These are phyloP conservation scores for Julus scandinavius DNA, from an alignment of 2,888 invertebrate genomes.

Conservation along the genomic window DNA sequence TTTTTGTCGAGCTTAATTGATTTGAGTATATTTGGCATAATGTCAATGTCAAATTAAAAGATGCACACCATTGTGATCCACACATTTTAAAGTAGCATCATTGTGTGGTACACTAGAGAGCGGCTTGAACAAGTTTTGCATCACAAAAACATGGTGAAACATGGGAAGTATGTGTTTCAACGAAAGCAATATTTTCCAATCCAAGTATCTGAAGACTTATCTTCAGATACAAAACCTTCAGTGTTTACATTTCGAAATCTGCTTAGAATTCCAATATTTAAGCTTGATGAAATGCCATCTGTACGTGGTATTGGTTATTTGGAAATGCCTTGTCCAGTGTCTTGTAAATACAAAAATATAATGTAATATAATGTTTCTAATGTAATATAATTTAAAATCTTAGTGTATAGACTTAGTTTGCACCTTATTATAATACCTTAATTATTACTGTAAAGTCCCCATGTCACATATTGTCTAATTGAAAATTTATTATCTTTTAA, in stretches of 20 bases:
- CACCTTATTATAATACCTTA: not conserved
- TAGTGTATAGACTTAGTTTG: not conserved
- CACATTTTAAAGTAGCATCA: not conserved
- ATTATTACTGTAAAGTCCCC: not conserved
- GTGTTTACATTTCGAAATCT: not conserved
- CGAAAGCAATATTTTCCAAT: no score
- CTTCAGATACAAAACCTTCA: no score
- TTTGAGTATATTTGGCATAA: not conserved
- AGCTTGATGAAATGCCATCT: not conserved
- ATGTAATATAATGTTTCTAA: constrained; percentile 29
- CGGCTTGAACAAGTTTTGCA: no score
- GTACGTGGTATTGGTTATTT: not conserved
- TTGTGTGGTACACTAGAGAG: no score
- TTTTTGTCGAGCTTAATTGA: not conserved
- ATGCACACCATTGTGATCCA: not conserved
- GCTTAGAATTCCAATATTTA: not conserved
- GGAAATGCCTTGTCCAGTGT: not conserved
- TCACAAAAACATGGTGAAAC: no score
- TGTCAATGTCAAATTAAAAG: not conserved
- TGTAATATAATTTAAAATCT: constrained; percentile 19
- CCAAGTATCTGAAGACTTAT: no score
- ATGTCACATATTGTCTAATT: not conserved
- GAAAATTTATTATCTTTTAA: not conserved
- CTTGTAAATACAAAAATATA: constrained; percentile 7
- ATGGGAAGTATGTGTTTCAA: no score